Base-by-base conservation (phyloP, 35 echinoderm and acorn worm species). In the Hemicentrotus pulcherrimus region DNA sequence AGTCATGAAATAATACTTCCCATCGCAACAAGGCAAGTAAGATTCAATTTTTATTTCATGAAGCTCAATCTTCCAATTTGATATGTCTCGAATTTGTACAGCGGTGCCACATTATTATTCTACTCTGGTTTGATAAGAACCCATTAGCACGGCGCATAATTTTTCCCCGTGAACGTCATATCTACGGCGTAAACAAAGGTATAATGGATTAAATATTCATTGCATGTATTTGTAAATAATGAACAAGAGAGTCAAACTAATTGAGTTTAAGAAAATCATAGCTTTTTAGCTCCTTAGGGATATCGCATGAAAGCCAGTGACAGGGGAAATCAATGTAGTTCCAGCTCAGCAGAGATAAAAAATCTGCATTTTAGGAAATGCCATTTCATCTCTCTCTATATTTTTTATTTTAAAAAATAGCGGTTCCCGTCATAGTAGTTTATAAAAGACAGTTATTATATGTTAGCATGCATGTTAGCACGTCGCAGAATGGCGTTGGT, bases 241-340 rank as follows among this genome's bases (percentile, higher is more conserved):
- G 65, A 78, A 78, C 65, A n/a, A 78, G 19, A 78, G 65, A 28
- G 65, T n/a, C 65, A 78, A 78, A 78, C 65, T 78, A 78, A 78
- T 78, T 78, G 65, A 78, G 65, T 78, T 78, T n/a, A 18, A 28
- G 65, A 78, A 28, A 78, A 78, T 78, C 65, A 78, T 78, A 78
- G 65, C 65, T 28, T n/a, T 78, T 78, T 28, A 28, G 19, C 22
- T 78, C 65, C 65, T n/a, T 8, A 28, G 65, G 65, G 65, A 78
- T 7, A 22, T 7, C 3, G 19, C 0, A 78, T 78, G 65, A 78
- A 78, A 78, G 4, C 65, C 28, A 15, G 65, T 78, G 65, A 78
- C 65, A 78, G 19, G 65, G 65, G 28, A 78, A 78, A 28, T 22
- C 19, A 78, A 78, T 78, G 1, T 78, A 78, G 22, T 78, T 78